phyloP scores from a whole-genome alignment of 2,888 invertebrate genomes.

The Meteorus colon region DNA sequence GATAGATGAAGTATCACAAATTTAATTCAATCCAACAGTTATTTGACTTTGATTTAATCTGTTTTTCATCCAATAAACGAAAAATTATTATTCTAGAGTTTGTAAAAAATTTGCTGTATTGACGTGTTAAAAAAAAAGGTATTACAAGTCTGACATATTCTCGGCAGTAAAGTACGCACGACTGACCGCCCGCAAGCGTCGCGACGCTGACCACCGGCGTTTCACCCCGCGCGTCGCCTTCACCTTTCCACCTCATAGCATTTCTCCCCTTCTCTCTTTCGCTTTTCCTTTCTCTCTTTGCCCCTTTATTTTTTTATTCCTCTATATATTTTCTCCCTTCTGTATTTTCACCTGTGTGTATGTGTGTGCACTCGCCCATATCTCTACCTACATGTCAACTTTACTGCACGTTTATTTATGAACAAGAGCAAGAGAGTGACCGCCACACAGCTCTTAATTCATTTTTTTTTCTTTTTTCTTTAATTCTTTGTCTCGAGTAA shows the following conservation, averaged over 20 bases:
- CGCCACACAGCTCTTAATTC: slow-evolving; percentile 7
- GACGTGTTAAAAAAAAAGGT: background rate
- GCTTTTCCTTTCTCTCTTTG: slow-evolving; percentile 30
- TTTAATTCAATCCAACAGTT: no score
- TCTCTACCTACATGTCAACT: background rate
- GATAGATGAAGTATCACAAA: no score
- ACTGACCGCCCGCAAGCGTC: slow-evolving; percentile 58
- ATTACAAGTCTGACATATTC: slow-evolving; percentile 50
- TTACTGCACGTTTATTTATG: background rate
- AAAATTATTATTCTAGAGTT: background rate
- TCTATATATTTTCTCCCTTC: slow-evolving; percentile 24
- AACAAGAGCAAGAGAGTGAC: slow-evolving; percentile 17
- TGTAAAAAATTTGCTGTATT: slow-evolving; percentile 1
- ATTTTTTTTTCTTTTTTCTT: background rate
- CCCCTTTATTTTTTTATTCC: slow-evolving; percentile 28
- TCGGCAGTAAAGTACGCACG: slow-evolving; percentile 56
- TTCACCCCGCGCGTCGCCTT: slow-evolving; percentile 48
- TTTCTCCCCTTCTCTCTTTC: slow-evolving; percentile 25
- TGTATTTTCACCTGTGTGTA: slow-evolving; percentile 19
- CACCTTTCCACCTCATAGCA: slow-evolving; percentile 44
- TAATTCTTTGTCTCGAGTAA: background rate
- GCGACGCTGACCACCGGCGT: slow-evolving; percentile 64
- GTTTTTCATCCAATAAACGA: background rate
- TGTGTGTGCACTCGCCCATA: slow-evolving; percentile 34
- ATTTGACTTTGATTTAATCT: background rate